These are phyloP conservation scores for Dromiciops gliroides DNA, from an alignment of 2,113 vertebrate genomes.

Conservation along the genomic window DNA sequence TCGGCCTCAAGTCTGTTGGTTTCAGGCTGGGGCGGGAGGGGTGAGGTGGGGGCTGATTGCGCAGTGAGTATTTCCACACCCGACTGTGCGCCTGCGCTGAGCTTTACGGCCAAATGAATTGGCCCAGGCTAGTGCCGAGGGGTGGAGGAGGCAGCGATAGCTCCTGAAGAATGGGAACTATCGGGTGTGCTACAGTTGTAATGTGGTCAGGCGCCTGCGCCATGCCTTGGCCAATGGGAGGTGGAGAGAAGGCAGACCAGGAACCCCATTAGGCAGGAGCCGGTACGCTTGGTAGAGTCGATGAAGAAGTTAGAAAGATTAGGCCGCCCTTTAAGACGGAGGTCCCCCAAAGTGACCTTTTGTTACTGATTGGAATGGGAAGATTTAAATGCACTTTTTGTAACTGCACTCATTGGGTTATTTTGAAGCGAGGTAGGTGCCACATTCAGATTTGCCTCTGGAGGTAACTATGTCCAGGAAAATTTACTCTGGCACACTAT, in stretches of 20 bases:
- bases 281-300: no score
- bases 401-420: no score
- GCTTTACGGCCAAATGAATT: neutral
- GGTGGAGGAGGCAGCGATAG: neutral
- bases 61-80: slow-evolving; percentile 73
- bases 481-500: neutral
- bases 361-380: neutral
- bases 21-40: neutral
- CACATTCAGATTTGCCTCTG: neutral
- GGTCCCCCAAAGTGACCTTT: neutral
- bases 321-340: neutral
- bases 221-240: neutral
- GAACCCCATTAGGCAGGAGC: neutral
- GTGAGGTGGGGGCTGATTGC: slow-evolving; percentile 69
- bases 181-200: neutral
- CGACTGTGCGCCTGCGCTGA: slow-evolving; percentile 69
- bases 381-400: neutral
- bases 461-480: neutral
- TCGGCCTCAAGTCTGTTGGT: fast-evolving
- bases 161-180: neutral
- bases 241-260: neutral
- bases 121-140: neutral
- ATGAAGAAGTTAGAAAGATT: neutral
- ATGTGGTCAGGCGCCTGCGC: neutral
- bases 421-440: neutral